phyloP scores from a whole-genome alignment of 2,113 vertebrate species.

The Odobenus rosmarus region DNA sequence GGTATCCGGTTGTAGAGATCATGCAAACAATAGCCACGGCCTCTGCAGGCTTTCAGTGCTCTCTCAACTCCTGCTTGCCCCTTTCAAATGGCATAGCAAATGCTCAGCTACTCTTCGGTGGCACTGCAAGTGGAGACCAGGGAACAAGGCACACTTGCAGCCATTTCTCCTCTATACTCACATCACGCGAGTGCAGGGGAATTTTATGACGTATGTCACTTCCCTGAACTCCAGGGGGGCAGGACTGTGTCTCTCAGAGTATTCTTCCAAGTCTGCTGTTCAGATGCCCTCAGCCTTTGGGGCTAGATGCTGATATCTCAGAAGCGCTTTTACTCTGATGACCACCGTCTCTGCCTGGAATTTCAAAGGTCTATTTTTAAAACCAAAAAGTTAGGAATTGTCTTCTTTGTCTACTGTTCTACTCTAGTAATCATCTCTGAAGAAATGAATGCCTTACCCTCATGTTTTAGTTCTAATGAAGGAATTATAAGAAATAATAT shows the following conservation, averaged over 20 bases:
- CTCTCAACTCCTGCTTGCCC: neutral
- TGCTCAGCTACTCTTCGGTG: neutral
- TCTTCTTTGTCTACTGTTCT: slow-evolving; percentile 9
- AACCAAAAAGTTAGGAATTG: neutral
- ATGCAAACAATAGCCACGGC: neutral
- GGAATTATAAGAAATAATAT: neutral
- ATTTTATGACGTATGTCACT: neutral
- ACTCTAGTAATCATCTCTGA: neutral
- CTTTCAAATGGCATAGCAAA: neutral
- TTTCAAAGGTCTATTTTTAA: slow-evolving; percentile 10
- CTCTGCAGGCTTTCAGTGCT: neutral
- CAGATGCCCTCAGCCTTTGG: neutral
- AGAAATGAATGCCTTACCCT: neutral
- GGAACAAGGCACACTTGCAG: neutral
- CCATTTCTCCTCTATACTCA: neutral
- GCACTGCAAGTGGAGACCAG: neutral
- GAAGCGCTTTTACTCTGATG: neutral
- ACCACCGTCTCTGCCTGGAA: neutral
- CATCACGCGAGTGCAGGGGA: neutral
- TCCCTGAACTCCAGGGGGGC: neutral
- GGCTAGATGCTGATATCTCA: neutral
- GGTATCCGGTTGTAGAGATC: neutral
- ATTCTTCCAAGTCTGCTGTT: neutral
- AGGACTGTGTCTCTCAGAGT: neutral
- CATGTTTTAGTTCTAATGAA: neutral